Conservation (phyloP, 2,113 vertebrate genomes). For the Regulus satrapa region DNA sequence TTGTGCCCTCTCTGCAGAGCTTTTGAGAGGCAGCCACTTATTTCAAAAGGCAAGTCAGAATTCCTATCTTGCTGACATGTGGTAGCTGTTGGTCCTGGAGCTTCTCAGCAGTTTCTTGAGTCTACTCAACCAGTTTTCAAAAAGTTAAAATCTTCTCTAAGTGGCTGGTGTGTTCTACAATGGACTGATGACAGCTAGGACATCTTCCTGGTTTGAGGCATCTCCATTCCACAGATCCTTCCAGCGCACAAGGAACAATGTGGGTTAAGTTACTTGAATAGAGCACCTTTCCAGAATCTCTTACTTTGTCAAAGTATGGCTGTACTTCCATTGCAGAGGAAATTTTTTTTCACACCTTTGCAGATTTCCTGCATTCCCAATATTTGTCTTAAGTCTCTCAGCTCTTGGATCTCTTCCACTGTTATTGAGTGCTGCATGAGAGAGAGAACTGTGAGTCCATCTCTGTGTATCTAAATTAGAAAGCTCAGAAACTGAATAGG, state of each 20-base stretch:
- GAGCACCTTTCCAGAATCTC: not conserved
- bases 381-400: not conserved
- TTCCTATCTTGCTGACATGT: not conserved
- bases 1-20: not conserved
- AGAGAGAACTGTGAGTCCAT: rapidly evolving
- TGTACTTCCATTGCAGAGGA: not conserved
- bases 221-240: not conserved
- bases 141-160: no score
- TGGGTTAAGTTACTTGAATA: not conserved
- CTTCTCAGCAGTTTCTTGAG: not conserved
- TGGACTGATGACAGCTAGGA: not conserved
- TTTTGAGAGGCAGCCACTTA: not conserved
- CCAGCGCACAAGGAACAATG: not conserved
- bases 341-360: not conserved
- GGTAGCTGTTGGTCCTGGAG: not conserved
- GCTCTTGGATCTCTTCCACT: not conserved
- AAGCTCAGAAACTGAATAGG: not conserved
- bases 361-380: not conserved
- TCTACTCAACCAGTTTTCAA: no score
- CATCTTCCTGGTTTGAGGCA: not conserved
- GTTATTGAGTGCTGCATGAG: not conserved
- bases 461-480: not conserved
- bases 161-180: not conserved
- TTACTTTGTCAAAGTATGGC: not conserved
- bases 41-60: not conserved